Percentiles rank a stretch among this genome's conserved stretches.
Conservation (phyloP, 2,888 invertebrate genomes). For the Lagria hirta region DNA sequence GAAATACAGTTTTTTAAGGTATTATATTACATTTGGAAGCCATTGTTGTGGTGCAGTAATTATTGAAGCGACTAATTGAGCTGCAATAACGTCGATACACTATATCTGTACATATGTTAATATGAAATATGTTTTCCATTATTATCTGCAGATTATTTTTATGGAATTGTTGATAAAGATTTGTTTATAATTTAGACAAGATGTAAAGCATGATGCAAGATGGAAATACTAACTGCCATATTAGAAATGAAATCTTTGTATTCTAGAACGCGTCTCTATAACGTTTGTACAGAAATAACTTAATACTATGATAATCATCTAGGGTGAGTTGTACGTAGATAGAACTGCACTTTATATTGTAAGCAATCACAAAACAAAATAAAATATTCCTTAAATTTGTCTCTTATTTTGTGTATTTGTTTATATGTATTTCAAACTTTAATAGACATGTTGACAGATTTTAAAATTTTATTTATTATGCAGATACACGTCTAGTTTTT, state of each 20-base stretch:
- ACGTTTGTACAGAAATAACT: conserved; percentile 29
- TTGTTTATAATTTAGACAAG: conserved; percentile 15
- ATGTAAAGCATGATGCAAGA: conserved; percentile 5
- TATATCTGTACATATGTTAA: conserved; percentile 7
- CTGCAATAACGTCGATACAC: conserved; percentile 4
- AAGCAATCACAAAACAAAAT: conserved; percentile 36
- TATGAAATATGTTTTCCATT: conserved; percentile 1
- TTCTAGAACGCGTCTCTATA: conserved; percentile 17
- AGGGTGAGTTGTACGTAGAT: conserved; percentile 30
- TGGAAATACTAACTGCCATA: conserved; percentile 23
- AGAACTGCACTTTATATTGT: conserved; percentile 38
- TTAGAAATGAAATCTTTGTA: conserved; percentile 13
- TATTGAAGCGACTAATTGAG: conserved; percentile 5
- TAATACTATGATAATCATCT: conserved; percentile 34
- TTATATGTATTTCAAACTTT: too few relatives aligned
- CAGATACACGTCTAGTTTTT: too few relatives aligned
- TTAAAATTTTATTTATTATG: too few relatives aligned
- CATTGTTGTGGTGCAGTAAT: conserved; percentile 8
- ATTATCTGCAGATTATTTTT: conserved; percentile 4
- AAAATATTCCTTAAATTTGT: conserved; percentile 29
- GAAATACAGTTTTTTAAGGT: too few relatives aligned
- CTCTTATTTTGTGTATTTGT: neutral
- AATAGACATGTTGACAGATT: too few relatives aligned
- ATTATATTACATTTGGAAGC: too few relatives aligned
- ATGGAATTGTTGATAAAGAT: conserved; percentile 2